Evolutionary conservation across 2,797 vertebrate genomes (phyloP).

Genomic region (Chromis chromis): DNA sequence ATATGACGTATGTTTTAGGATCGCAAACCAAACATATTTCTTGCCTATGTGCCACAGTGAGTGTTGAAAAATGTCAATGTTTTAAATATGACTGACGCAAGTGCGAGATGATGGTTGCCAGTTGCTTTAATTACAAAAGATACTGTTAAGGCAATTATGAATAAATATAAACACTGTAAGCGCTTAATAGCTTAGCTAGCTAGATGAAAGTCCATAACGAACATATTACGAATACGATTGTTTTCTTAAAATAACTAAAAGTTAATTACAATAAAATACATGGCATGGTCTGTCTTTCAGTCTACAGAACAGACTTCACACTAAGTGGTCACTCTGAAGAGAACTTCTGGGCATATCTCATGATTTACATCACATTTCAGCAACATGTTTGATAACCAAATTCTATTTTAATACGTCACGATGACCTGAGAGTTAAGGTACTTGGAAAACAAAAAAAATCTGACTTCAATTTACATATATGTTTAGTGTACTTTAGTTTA

Average conservation of each 20-base stretch:
- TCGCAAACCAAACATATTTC: not conserved
- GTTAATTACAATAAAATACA: not conserved
- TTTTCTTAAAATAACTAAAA: not conserved
- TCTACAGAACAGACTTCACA: not conserved
- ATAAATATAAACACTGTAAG: not conserved
- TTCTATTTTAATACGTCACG: not conserved
- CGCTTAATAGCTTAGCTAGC: slow-evolving; percentile 4
- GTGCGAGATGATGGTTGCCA: not conserved
- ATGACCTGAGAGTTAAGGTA: not conserved
- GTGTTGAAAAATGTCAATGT: not conserved
- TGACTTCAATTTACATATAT: not conserved
- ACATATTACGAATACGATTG: not conserved
- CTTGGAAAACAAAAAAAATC: not conserved
- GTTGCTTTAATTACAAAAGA: not conserved
- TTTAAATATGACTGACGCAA: not conserved
- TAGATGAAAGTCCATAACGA: not conserved
- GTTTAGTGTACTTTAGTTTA: not conserved
- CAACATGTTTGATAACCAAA: not conserved
- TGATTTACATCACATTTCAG: not conserved
- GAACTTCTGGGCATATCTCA: not conserved
- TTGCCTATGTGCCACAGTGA: not conserved
- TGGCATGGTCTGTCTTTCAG: not conserved
- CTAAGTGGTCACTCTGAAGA: not conserved
- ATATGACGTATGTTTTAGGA: not conserved
- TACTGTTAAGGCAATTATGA: not conserved